Evolutionary conservation across 2,888 invertebrate genomes (phyloP).

Genomic region (Orthosia incerta): DNA sequence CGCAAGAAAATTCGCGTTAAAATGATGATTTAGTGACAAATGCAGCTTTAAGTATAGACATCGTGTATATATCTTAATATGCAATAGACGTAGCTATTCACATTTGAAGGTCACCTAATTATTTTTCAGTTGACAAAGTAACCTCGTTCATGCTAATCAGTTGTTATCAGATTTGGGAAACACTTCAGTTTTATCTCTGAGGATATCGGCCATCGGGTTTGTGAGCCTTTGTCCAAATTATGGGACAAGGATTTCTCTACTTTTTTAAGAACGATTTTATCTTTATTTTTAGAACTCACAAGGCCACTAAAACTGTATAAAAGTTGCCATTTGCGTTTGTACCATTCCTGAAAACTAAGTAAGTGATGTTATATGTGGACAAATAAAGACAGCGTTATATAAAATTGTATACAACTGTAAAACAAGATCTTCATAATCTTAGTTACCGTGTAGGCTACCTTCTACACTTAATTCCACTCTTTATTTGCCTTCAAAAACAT

Average conservation of each 20-base stretch:
- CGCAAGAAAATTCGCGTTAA: no score
- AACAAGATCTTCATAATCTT: neutral
- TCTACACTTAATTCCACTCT: neutral
- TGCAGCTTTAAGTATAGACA: no score
- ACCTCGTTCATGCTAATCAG: slow-evolving; percentile 20
- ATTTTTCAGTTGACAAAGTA: slow-evolving; percentile 36
- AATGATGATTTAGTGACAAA: no score
- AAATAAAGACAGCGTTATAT: neutral
- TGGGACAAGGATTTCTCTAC: slow-evolving; percentile 1
- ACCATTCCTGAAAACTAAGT: neutral
- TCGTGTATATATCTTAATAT: no score
- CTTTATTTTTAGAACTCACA: slow-evolving; percentile 18
- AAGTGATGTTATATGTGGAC: no score
- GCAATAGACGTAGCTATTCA: neutral
- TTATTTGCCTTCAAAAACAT: slow-evolving; percentile 12
- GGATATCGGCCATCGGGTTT: slow-evolving; percentile 42
- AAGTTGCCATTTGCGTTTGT: neutral
- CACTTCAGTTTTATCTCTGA: slow-evolving; percentile 46
- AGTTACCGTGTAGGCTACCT: neutral
- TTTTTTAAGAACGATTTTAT: slow-evolving; percentile 9
- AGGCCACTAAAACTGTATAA: neutral
- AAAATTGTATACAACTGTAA: neutral
- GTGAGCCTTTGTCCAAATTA: slow-evolving; percentile 17
- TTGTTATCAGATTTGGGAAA: slow-evolving; percentile 37
- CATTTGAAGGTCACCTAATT: slow-evolving; percentile 7